Conservation (phyloP, 2,888 invertebrate genomes). For the Autographa gamma region DNA sequence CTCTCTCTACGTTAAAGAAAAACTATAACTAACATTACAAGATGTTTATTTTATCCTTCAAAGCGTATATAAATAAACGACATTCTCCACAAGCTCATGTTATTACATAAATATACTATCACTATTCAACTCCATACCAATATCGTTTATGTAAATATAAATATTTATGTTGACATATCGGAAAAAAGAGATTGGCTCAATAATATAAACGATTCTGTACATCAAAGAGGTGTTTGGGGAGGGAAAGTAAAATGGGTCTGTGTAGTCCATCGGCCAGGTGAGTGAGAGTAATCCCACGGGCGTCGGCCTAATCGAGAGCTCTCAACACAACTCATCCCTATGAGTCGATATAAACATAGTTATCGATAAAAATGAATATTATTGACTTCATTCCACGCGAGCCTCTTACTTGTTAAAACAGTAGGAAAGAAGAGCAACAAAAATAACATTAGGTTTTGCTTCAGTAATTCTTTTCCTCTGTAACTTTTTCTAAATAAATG, state of each 20-base stretch:
- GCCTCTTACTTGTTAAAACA: constrained; percentile 33
- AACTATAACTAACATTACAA: constrained; percentile 21
- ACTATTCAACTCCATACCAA: constrained; percentile 19
- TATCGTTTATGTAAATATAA: constrained; percentile 49
- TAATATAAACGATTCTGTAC: constrained; percentile 66
- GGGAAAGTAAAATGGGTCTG: constrained; percentile 64
- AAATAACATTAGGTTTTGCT: constrained; percentile 8
- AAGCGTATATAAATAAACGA: constrained; percentile 17
- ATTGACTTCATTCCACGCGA: constrained; percentile 23
- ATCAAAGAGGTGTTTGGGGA: constrained; percentile 68
- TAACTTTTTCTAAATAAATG: not conserved
- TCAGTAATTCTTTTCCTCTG: not conserved
- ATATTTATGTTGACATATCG: constrained; percentile 53
- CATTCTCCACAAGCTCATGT: constrained; percentile 19
- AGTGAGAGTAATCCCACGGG: constrained; percentile 61
- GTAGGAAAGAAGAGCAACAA: constrained; percentile 12
- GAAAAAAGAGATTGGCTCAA: constrained; percentile 63
- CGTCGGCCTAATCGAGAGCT: constrained; percentile 58
- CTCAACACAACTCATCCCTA: constrained; percentile 51
- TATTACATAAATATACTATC: constrained; percentile 21
- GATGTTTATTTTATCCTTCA: constrained; percentile 11
- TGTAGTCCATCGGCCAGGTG: constrained; percentile 64
- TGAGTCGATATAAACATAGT: constrained; percentile 34
- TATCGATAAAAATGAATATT: constrained; percentile 48
- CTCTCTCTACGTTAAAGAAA: constrained; percentile 21